Base-by-base conservation (phyloP, 2,888 invertebrate species). In the Amitus sp. region DNA sequence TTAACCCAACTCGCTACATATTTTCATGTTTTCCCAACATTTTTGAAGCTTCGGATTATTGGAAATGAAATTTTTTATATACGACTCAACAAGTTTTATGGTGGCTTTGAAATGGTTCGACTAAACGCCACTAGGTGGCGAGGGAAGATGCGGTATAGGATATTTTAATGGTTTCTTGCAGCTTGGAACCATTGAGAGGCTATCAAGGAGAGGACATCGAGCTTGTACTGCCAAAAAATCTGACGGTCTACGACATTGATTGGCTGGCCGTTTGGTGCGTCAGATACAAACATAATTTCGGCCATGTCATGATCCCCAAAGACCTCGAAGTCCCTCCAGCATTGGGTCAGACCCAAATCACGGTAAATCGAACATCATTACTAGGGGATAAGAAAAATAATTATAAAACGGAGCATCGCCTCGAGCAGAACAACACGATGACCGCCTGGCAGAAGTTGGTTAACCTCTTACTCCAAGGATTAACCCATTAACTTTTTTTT, bases 241-340 rank as follows among this genome's bases (percentile, higher is more conserved):
- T 95, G 67, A 94, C 95, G 0, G 93, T 94, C 0, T 92, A 94
- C 83, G 94, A 95, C 82, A 92, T 96, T 71, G 94, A 95, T 82
- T 96, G 95, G 94, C 86, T 96, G 23, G 88, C 94, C 0, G 90
- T 96, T 0, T 96, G 94, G 94, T 95, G 95, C 76, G 93, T 95
- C n/a, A 89, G 90, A 74, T 93, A 92, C 82, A 84, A 90, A 3
- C 94, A 95, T 76, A 95, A 95, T 84, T 96, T 95, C 78, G 96
- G 96, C 0, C 94, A 96, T 76, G 94, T 96, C 1, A 85, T 87
- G 74, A 90, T 96, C 49, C 95, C 95, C 0, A 92, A 91, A 77
- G 92, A 94, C 72, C 82, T 95, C 72, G 94, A 95, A 71, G 94
- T 96, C 12, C 96, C 96, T 0, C 95, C 95, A 0, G 94, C 95